Evolutionary conservation across 2,888 invertebrate genomes (phyloP).

Genomic region (Syrphus vitripennis): DNA sequence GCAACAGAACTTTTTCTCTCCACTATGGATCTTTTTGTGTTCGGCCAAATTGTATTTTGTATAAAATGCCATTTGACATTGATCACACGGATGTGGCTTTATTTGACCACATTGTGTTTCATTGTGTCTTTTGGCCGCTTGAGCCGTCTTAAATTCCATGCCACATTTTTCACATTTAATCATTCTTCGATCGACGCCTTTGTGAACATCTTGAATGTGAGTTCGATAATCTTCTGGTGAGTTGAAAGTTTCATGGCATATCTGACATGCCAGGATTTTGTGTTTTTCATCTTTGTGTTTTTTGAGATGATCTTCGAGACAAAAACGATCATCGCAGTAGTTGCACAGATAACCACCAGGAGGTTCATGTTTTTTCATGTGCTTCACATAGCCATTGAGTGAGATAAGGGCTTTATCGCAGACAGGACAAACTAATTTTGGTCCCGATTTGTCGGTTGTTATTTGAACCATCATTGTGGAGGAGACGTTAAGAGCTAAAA

Average conservation of each 20-base stretch:
- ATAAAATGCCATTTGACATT: conserved; percentile 76
- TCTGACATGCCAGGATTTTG: conserved; percentile 77
- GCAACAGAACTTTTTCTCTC: conserved; percentile 77
- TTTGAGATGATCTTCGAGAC: conserved; percentile 76
- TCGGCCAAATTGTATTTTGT: conserved; percentile 76
- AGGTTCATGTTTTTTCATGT: conserved; percentile 79
- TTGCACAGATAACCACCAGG: conserved; percentile 80
- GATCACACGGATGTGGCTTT: conserved; percentile 79
- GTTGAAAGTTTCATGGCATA: conserved; percentile 77
- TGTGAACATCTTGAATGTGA: conserved; percentile 80
- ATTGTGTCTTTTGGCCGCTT: conserved; percentile 78
- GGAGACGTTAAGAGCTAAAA: not conserved
- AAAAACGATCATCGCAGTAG: conserved; percentile 78
- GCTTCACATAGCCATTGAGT: conserved; percentile 79
- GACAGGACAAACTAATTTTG: conserved; percentile 78
- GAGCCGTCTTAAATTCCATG: conserved; percentile 80
- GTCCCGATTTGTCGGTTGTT: conserved; percentile 77
- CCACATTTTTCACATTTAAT: conserved; percentile 81
- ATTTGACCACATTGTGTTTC: conserved; percentile 81
- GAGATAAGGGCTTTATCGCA: conserved; percentile 78
- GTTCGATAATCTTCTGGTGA: conserved; percentile 78
- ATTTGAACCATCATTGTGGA: conserved; percentile 77
- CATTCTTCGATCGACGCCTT: conserved; percentile 78
- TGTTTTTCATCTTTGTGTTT: conserved; percentile 76
- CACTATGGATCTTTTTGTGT: conserved; percentile 76